These are phyloP conservation scores for Metallyticus violacea DNA, from an alignment of 2,888 invertebrate genomes.

Conservation along the genomic window DNA sequence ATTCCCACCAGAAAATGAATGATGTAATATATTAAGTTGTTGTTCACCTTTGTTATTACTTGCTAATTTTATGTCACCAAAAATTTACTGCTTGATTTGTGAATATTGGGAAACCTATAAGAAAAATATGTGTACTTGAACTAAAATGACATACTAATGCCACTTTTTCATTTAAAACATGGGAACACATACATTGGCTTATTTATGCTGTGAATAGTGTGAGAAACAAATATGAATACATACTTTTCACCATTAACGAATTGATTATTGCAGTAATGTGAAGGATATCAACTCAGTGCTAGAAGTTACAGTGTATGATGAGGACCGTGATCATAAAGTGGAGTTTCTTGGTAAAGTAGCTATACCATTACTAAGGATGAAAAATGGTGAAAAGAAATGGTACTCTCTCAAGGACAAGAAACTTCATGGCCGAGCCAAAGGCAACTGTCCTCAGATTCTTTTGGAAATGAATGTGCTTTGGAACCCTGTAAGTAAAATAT, in stretches of 20 bases:
- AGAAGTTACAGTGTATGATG: conserved; percentile 95
- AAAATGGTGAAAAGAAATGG: conserved; percentile 92
- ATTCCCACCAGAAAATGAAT: no score
- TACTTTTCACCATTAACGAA: neutral
- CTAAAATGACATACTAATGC: no score
- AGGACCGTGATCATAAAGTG: conserved; percentile 96
- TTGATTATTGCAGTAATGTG: conserved; percentile 63
- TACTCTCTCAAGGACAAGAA: conserved; percentile 96
- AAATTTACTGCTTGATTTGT: no score
- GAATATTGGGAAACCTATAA: no score
- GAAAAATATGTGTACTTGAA: no score
- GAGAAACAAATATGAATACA: no score
- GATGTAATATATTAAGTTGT: no score
- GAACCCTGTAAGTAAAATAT: conserved; percentile 71
- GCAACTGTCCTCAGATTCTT: conserved; percentile 83
- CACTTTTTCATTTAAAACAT: no score
- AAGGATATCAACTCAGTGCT: conserved; percentile 93
- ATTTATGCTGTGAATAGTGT: no score
- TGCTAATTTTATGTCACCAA: no score
- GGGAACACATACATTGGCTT: no score
- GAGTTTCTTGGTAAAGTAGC: conserved; percentile 94
- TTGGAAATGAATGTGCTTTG: conserved; percentile 89
- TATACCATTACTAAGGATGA: conserved; percentile 80
- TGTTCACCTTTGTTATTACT: no score
- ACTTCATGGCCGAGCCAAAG: conserved; percentile 84